Evolutionary conservation across 2,113 vertebrate species (phyloP).

Genomic region (Bufo bufo): DNA sequence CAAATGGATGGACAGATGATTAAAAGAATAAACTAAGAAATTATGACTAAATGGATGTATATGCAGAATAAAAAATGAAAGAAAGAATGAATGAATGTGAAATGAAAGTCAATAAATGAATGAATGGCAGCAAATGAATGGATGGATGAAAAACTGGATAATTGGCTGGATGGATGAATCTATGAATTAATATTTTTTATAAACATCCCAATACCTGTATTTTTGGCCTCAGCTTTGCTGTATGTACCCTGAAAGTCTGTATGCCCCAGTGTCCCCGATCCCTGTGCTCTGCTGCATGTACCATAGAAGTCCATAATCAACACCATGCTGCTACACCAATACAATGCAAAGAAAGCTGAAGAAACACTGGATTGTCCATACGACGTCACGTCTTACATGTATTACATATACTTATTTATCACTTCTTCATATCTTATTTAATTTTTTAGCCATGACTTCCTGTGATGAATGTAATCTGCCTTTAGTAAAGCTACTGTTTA

Average conservation of each 20-base stretch:
- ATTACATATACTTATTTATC: background rate
- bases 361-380: background rate
- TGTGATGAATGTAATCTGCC: background rate
- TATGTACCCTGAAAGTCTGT: too few species aligned
- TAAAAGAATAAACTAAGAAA: too few species aligned
- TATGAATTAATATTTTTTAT: too few species aligned
- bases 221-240: too few species aligned
- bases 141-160: too few species aligned
- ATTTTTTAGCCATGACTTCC: too few species aligned
- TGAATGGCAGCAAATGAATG: too few species aligned
- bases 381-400: background rate
- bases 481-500: background rate
- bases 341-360: too few species aligned
- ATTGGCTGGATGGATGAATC: too few species aligned
- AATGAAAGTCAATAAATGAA: too few species aligned
- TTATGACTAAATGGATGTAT: background rate
- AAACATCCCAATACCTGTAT: too few species aligned
- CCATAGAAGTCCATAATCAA: background rate
- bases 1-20: background rate
- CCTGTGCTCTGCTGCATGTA: background rate
- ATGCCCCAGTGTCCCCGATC: too few species aligned
- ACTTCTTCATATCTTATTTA: background rate
- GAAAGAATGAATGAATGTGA: background rate
- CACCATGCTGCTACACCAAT: background rate
- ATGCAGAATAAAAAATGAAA: background rate